These are phyloP conservation scores for Myotis findleyi DNA, from an alignment of 2,797 vertebrate species.

Conservation along the genomic window DNA sequence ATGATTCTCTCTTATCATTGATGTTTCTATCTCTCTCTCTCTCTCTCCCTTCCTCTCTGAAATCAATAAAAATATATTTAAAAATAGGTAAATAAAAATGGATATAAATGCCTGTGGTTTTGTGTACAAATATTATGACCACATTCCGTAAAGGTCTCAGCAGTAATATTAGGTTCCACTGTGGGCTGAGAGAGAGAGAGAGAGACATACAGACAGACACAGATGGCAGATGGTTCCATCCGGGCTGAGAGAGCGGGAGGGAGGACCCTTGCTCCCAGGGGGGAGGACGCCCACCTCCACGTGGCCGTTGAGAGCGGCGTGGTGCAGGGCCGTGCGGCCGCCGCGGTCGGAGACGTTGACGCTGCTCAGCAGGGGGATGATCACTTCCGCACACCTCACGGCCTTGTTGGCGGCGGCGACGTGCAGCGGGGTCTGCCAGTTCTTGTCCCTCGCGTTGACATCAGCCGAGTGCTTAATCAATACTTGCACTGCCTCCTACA, in stretches of 20 bases:
- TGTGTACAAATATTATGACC: not conserved
- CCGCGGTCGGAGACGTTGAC: slow-evolving; percentile 98
- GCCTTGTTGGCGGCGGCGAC: slow-evolving; percentile 96
- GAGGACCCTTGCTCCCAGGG: rapidly evolving
- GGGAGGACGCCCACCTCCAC: slow-evolving; percentile 89
- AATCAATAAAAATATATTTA: too few species aligned
- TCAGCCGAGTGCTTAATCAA: slow-evolving; percentile 97
- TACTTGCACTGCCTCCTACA: slow-evolving; percentile 95
- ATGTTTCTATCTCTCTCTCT: too few species aligned
- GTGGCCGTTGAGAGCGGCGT: slow-evolving; percentile 96
- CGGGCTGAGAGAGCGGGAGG: not conserved
- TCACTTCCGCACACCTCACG: slow-evolving; percentile 94
- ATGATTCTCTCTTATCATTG: too few species aligned
- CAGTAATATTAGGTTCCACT: not conserved
- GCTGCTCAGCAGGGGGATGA: slow-evolving; percentile 96
- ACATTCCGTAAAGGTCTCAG: not conserved
- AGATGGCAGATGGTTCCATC: too few species aligned
- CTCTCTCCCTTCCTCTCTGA: too few species aligned
- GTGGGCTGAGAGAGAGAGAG: too few species aligned
- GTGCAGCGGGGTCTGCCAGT: slow-evolving; percentile 98
- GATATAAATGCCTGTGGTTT: not conserved
- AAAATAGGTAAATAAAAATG: not conserved
- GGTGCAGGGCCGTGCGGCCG: slow-evolving; percentile 96
- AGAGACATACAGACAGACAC: too few species aligned
- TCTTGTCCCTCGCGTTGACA: slow-evolving; percentile 98